Percentiles rank a stretch among this genome's conserved stretches.
Evolutionary conservation across 1,140 invertebrate species (phyloP).

Genomic region (Drosophila kepulauana): DNA sequence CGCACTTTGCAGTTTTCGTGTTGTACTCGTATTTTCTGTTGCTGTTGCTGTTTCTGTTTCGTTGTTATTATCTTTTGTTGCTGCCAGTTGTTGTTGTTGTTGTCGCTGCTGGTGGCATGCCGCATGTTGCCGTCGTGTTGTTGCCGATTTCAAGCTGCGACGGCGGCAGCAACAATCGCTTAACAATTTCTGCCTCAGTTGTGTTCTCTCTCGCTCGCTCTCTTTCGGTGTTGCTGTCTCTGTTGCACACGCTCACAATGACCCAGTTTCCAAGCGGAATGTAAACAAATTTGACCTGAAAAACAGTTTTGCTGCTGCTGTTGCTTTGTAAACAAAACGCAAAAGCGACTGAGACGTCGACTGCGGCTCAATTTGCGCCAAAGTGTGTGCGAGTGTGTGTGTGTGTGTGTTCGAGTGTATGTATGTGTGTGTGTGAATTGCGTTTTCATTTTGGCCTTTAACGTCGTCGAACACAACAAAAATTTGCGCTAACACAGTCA

Average conservation of each 20-base stretch:
- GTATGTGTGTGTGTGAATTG: slow-evolving; percentile 47
- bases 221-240: slow-evolving; percentile 27
- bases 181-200: slow-evolving; percentile 35
- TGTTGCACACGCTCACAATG: slow-evolving; percentile 72
- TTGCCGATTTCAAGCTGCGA: slow-evolving; percentile 63
- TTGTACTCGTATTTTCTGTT: slow-evolving; percentile 10
- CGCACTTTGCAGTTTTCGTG: slow-evolving; percentile 26
- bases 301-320: slow-evolving; percentile 55
- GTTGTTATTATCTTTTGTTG: slow-evolving; percentile 28
- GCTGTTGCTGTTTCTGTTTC: not conserved
- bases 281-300: slow-evolving; percentile 84
- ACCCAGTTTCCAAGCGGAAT: slow-evolving; percentile 81
- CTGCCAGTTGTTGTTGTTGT: slow-evolving; percentile 15
- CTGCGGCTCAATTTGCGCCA: slow-evolving; percentile 53
- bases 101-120: slow-evolving; percentile 68
- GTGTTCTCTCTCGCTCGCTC: slow-evolving; percentile 2
- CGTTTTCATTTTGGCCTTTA: slow-evolving; percentile 66
- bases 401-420: not conserved
- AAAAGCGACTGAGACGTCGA: slow-evolving; percentile 50
- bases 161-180: slow-evolving; percentile 56
- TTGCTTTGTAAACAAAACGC: slow-evolving; percentile 80
- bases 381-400: slow-evolving; percentile 19
- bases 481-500: slow-evolving; percentile 66
- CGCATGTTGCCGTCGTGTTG: slow-evolving; percentile 56
- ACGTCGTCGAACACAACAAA: slow-evolving; percentile 38